Base-by-base conservation (phyloP, 1,140 invertebrate genomes). In the Calycopis cecrops region DNA sequence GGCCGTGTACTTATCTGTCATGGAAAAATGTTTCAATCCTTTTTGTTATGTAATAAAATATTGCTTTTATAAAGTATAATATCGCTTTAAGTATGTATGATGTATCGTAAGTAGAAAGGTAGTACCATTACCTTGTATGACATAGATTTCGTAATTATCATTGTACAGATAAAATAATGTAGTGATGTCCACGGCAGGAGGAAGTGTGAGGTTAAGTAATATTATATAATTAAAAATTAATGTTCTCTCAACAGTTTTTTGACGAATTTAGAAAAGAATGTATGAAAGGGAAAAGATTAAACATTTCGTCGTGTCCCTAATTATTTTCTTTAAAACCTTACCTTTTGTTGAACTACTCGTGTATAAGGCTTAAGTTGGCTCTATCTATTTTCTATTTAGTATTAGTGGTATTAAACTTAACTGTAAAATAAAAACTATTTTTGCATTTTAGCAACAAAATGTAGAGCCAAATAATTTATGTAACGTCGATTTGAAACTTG, bases 221-320 rank as follows among this genome's bases (percentile, higher is more conserved):
- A 77, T 80, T 83, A 75, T 81, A 79, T 84, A 74, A 84, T 79
- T 79, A 77, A 76, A 44, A 69, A 79, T 87, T 76, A 81, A 85
- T 87, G 82, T 84, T 80, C 84, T 87, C 80, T 80, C 79, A 71
- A 83, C 77, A 85, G 78, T 83, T 81, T 79, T 79, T 80, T 84
- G 83, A 86, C 83, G 83, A 86, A 86, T 86, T 84, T 83, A 86
- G 79, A 83, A 86, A 81, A 79, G 76, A 81, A 77, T 85, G 81
- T 85, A 85, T 75, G 79, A 82, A 83, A 83, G 69, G 73, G 67
- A 72, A 83, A 83, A 82, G 79, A 84, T 86, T 85, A 85, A 87
- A 85, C 84, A 87, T 73, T 87, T 85, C 84, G 84, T 87, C 84
- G 84, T 87, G 84, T 85, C 84, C 69, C 63, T 63, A 71, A 70